Percentiles rank a stretch among this genome's conserved stretches.
Evolutionary conservation across 2,888 invertebrate genomes (phyloP).

Genomic region (Sisyra nigra): DNA sequence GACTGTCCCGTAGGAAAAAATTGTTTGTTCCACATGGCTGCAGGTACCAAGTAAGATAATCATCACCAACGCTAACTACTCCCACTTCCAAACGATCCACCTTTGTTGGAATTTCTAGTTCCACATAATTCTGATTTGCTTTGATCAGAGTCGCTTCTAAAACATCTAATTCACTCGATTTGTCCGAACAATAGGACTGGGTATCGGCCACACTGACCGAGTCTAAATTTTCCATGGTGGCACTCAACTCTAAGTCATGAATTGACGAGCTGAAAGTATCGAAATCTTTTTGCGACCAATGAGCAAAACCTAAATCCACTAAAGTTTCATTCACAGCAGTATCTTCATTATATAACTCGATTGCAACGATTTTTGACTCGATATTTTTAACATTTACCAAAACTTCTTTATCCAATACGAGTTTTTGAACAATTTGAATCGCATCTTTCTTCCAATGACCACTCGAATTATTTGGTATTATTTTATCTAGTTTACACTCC

Average conservation of each 20-base stretch:
- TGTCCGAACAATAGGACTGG: conserved; percentile 5
- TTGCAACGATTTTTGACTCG: neutral
- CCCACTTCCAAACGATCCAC: conserved; percentile 15
- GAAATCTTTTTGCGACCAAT: no score
- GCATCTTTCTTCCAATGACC: conserved; percentile 32
- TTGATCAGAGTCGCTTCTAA: neutral
- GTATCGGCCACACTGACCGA: conserved; percentile 23
- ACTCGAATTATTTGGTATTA: conserved; percentile 26
- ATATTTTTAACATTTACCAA: conserved; percentile 28
- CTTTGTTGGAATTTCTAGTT: neutral
- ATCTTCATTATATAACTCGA: neutral
- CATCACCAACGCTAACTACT: conserved; percentile 22
- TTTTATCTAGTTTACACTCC: conserved; percentile 37
- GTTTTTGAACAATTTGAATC: conserved; percentile 43
- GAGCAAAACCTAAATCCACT: neutral
- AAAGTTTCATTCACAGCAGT: neutral
- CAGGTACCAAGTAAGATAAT: conserved; percentile 15
- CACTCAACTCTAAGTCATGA: conserved; percentile 26
- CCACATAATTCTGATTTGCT: neutral
- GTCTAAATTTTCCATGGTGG: conserved; percentile 30
- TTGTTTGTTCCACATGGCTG: conserved; percentile 17
- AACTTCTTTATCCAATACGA: conserved; percentile 39
- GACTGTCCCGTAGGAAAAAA: conserved; percentile 9
- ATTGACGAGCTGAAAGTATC: no score
- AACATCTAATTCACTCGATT: neutral